Evolutionary conservation across 2,888 invertebrate genomes (phyloP), one percentile per base, ranked within the genome.

Genomic region (Crossocerus cetratus): DNA sequence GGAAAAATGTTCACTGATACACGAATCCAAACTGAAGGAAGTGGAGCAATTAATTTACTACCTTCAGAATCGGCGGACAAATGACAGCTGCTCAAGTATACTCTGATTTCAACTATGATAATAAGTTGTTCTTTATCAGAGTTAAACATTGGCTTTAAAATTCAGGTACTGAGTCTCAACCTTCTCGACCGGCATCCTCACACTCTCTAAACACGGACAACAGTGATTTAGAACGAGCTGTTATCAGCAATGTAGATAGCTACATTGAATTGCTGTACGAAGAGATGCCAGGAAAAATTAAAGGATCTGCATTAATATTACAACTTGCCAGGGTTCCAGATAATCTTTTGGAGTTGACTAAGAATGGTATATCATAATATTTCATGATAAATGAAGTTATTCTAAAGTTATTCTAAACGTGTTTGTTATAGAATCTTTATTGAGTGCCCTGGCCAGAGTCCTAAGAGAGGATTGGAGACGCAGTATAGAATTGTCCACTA

Each of bases 261-360:
- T 99, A 99, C 91, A 96, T 99, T 65, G 99, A 99, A 91, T 91
- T 99, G 77, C 92, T 99, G 20, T 99, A 99, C 91, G 99, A 99
- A 91, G 98, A 98, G 81, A 94, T 96, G 87, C 93, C 94, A 42
- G 98, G 98, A 86, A 98, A 99, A 92, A 95, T 98, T 58, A 94
- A 94, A 90, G 99, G 98, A 23, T 97, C 99, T 4, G 95, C 96
- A 23, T 92, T 97, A 77, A 96, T 99, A 78, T 92, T 98, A 62
- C 96, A 98, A 90, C 93, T 99, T 75, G 97, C 98, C 2, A 93
- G 98, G 86, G 96, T 97, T 91, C 96, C 97, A 13, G 98, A 98
- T 87, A 99, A 99, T 92, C 93, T 99, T 76, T 95, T 97, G 86
- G 97, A 97, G 89, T 92, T 99, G 74, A 95, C 97, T 74, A 95